A percentile compares a stretch with the other conserved stretches of the same genome.
These are phyloP conservation scores for Psococerastis gibbosa DNA, from an alignment of 2,888 invertebrate genomes.

Conservation along the genomic window DNA sequence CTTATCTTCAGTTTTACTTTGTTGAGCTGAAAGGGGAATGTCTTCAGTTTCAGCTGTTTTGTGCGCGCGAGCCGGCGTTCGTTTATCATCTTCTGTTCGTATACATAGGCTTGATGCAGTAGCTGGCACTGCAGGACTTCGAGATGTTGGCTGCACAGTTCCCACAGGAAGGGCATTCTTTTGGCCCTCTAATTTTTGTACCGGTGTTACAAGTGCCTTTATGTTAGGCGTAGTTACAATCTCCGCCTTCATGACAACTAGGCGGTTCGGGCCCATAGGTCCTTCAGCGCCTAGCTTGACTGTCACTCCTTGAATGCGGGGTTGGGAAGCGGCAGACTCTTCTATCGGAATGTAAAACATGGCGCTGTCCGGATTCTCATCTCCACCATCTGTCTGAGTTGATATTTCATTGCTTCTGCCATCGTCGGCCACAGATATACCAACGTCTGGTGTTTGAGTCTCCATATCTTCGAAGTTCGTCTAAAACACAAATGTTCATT, in stretches of 20 bases:
- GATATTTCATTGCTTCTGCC: slow-evolving; percentile 27
- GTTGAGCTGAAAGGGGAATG: not conserved
- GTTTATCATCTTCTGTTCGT: slow-evolving; percentile 10
- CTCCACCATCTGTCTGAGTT: slow-evolving; percentile 29
- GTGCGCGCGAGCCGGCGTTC: slow-evolving; percentile 12
- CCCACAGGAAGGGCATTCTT: slow-evolving; percentile 29
- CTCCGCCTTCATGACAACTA: slow-evolving; percentile 41
- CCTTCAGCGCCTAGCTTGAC: slow-evolving; percentile 44
- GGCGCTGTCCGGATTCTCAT: slow-evolving; percentile 35
- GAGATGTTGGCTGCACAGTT: slow-evolving; percentile 33
- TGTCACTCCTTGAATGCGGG: slow-evolving; percentile 35
- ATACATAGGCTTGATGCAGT: too few relatives aligned
- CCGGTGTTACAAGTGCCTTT: slow-evolving; percentile 11
- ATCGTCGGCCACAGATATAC: slow-evolving; percentile 16
- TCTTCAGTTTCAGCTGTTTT: not conserved
- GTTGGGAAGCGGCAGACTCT: slow-evolving; percentile 20
- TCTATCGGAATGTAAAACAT: slow-evolving; percentile 45
- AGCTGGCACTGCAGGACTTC: slow-evolving; percentile 23
- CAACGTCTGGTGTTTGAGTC: slow-evolving; percentile 14
- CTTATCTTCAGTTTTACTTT: not conserved
- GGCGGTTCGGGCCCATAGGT: slow-evolving; percentile 38
- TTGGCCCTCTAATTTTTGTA: not conserved
- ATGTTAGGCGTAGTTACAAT: slow-evolving; percentile 30
- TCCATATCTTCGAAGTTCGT: too few relatives aligned
- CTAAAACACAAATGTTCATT: too few relatives aligned